Evolutionary conservation across 1,140 invertebrate genomes (phyloP).

Genomic region (Magallana angulata): DNA sequence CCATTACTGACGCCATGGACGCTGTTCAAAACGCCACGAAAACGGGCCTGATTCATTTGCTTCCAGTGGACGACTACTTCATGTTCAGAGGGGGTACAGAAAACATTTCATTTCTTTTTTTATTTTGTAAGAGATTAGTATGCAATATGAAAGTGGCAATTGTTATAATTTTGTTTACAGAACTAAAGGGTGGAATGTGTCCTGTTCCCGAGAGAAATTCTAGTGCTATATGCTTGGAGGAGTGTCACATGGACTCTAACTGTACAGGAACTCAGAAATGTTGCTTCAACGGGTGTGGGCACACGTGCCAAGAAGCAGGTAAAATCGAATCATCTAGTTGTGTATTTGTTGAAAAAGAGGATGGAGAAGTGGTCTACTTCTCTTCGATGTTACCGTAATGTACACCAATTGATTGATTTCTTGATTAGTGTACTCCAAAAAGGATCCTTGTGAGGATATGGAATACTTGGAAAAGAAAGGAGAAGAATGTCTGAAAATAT

Average conservation of each 20-base stretch:
- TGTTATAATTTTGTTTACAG: neutral
- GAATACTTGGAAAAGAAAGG: neutral
- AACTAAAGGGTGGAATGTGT: neutral
- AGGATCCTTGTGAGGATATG: neutral
- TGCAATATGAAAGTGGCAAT: too few species aligned
- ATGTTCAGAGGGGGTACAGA: conserved; percentile 6
- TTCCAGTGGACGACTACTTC: neutral
- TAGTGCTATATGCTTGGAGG: neutral
- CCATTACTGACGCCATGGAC: neutral
- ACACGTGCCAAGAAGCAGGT: conserved; percentile 25
- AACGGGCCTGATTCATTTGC: neutral
- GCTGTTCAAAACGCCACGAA: neutral
- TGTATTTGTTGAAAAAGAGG: neutral
- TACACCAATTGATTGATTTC: neutral
- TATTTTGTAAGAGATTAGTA: too few species aligned
- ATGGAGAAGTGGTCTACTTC: too few species aligned
- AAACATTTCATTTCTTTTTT: neutral
- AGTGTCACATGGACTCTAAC: conserved; percentile 32
- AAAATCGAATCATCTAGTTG: neutral
- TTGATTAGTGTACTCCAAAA: neutral
- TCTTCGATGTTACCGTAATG: too few species aligned
- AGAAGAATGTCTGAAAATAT: too few species aligned
- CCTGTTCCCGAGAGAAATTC: neutral
- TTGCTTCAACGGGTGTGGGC: conserved; percentile 46
- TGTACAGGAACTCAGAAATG: conserved; percentile 45